Evolutionary conservation across 2,888 invertebrate species (phyloP).

Genomic region (Pseudococcus longispinus): DNA sequence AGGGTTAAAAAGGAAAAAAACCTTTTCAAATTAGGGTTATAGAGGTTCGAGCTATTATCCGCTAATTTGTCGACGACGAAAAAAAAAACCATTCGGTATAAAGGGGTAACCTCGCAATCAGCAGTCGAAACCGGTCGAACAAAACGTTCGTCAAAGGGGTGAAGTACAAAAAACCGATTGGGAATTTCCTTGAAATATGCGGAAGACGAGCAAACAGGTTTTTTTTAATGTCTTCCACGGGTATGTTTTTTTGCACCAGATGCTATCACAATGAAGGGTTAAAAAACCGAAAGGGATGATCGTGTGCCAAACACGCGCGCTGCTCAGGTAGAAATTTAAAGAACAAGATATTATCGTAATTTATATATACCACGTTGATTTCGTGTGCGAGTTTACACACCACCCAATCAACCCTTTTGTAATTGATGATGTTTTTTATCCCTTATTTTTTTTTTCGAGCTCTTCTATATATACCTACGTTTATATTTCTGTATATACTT

Average conservation of each 20-base stretch:
- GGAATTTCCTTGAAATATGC: constrained; percentile 45
- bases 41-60: constrained; percentile 42
- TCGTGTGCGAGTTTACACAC: constrained; percentile 41
- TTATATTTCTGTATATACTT: neutral
- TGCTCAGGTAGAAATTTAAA: constrained; percentile 50
- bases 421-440: constrained; percentile 50
- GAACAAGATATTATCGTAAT: constrained; percentile 54
- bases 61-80: constrained; percentile 25
- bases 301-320: constrained; percentile 53
- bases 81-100: neutral
- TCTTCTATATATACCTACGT: neutral
- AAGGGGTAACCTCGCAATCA: neutral
- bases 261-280: constrained; percentile 39
- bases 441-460: neutral
- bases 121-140: neutral
- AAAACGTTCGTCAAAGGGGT: constrained; percentile 39
- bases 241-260: constrained; percentile 40
- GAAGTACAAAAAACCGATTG: constrained; percentile 7
- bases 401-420: constrained; percentile 54
- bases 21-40: neutral
- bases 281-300: constrained; percentile 50
- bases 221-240: neutral
- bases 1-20: neutral
- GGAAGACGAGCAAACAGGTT: constrained; percentile 51
- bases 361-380: constrained; percentile 39